Evolutionary conservation across 2,888 invertebrate genomes (phyloP).

Genomic region (Amphiduros pacificus): DNA sequence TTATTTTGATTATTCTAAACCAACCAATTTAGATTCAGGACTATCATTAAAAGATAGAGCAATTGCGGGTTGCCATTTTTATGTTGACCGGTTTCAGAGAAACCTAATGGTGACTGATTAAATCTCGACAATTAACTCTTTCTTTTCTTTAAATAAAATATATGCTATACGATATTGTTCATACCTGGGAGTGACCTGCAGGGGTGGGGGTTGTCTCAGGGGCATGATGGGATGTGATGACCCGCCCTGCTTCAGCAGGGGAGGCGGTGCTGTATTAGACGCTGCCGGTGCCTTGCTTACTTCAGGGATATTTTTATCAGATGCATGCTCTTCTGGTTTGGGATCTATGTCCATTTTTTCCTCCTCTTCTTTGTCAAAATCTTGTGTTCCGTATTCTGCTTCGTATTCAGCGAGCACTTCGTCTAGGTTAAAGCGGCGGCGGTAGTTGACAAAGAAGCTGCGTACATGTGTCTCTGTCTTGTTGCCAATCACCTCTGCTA

Average conservation of each 20-base stretch:
- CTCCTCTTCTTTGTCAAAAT: conserved; percentile 6
- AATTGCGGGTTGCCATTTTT: too few species aligned
- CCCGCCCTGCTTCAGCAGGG: neutral
- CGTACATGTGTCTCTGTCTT: conserved; percentile 92
- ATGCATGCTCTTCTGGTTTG: neutral
- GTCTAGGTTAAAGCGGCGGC: conserved; percentile 86
- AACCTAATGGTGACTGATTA: too few species aligned
- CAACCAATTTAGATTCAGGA: too few species aligned
- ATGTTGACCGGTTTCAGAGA: too few species aligned
- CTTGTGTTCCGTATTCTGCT: conserved; percentile 33
- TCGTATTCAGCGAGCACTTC: conserved; percentile 71
- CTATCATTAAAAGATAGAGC: too few species aligned
- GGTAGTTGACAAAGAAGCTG: conserved; percentile 88
- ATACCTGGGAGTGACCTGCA: too few species aligned
- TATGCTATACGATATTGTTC: too few species aligned
- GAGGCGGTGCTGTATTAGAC: neutral
- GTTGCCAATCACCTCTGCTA: conserved; percentile 91
- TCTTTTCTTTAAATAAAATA: too few species aligned
- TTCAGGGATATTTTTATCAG: neutral
- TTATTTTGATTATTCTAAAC: too few species aligned
- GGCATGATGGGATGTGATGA: neutral
- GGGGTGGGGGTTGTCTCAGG: neutral
- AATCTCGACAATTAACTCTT: too few species aligned
- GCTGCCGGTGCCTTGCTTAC: neutral
- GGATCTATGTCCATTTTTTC: neutral